Evolutionary conservation across 2,113 vertebrate species (phyloP), one percentile per base, ranked within the genome.

Genomic region (Maccullochella peelii): DNA sequence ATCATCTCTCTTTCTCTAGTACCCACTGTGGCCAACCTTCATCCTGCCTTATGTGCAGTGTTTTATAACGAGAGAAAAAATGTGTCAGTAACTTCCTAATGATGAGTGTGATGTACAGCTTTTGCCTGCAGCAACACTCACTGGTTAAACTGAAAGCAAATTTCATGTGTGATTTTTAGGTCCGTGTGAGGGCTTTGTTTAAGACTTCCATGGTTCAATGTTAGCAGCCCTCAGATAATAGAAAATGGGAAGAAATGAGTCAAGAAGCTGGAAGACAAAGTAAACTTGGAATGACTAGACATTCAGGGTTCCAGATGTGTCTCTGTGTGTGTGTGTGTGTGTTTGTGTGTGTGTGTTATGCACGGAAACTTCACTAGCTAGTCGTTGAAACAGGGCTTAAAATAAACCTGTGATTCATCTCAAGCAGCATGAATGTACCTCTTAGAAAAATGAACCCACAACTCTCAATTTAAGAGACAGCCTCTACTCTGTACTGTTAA

Each of bases 321-420:
- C 21, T 54, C 9, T 30, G 21, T 73, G 62, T 69, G 30, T n/a
- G 68, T 50, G 59, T 69, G 42, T 62, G 14, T 76, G 44, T 79
- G 82, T 69, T 23, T 65, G 42, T 67, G 33, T 54, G 18, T 30
- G 21, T 73, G 62, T 69, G n/a, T n/a, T 52, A 40, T 77, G 77
- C 80, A 86, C 69, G 90, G 91, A 91, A 93, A 92, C 81, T 89
- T 23, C 65, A 78, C 65, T 70, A 79, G 88, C 85, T 66, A 66
- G 74, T 67, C 12, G 5, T 58, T 86, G 71, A 77, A 91, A 78
- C 49, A 0, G 66, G 36, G 79, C 88, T 90, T 84, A 88, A 92
- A 94, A 94, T 94, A 92, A 92, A 90, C 79, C 81, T 79, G 86
- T 93, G 90, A 94, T 90, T 94, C 91, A 94, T 92, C 79, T 85